Base-by-base conservation (phyloP, 2,888 invertebrate genomes). In the Mythimna pallens region DNA sequence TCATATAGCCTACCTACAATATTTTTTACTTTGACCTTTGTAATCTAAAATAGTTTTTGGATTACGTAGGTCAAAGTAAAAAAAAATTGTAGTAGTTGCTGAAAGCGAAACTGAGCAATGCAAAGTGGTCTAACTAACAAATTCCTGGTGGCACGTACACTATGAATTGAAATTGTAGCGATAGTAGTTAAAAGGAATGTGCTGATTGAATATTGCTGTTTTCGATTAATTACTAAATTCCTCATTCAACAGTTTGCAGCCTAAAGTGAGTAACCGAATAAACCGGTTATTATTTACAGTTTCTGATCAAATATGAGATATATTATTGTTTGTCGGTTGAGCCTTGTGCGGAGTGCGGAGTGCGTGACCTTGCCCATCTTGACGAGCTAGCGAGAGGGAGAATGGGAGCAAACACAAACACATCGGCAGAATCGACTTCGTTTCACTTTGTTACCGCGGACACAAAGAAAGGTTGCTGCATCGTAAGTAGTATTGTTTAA, bases 391-490 rank as follows among this genome's bases (percentile, higher is more conserved):
- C 79, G 79, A 86, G 79, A 70, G 85, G 86, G 87, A 88, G 91
- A 92, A 90, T 88, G 89, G 89, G 88, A 91, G 89, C 88, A 87
- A 87, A 88, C 52, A 82, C 83, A 79, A 80, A 80, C 81, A 84
- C 82, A 80, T 83, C 90, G 89, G 89, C 89, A 88, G 89, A 91
- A 88, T 91, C 91, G 91, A 59, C 76, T 79, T 92, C 89, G 90
- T 90, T 91, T 90, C 90, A 89, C 89, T 89, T 88, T 89, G 90
- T 90, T 87, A 85, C 86, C 80, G 86, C 85, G 90, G 91, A 93
- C 92, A 93, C 94, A 94, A 94, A 93, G 93, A 92, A 92, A 91
- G 89, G 88, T 91, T 92, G 91, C 90, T 90, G 91, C 90, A 91
- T 90, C 91, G 88, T 89, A 88, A 89, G 89, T 91, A 89, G 92